Percentiles rank a stretch among this genome's conserved stretches.
These are phyloP conservation scores for Sepiola atlantica DNA, from an alignment of 2,888 invertebrate species.

Conservation along the genomic window DNA sequence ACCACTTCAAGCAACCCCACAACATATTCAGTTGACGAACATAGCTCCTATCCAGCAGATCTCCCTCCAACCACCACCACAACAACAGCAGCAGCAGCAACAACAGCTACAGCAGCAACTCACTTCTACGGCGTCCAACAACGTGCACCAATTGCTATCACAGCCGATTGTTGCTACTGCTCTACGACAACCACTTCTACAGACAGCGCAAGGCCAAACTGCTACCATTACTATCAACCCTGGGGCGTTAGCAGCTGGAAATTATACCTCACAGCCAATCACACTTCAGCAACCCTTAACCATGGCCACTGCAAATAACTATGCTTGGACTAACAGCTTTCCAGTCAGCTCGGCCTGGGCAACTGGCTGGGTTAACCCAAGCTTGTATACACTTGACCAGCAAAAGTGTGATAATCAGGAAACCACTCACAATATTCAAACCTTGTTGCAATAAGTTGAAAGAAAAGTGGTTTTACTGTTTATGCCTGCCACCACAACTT, in stretches of 20 bases:
- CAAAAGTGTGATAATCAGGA: conserved; percentile 20
- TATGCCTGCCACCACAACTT: too few relatives aligned
- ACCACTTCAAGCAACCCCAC: neutral
- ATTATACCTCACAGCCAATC: neutral
- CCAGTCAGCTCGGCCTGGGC: neutral
- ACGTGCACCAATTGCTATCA: neutral
- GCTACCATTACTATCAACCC: neutral
- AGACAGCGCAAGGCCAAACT: neutral
- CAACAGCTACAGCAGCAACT: neutral
- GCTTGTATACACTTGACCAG: neutral
- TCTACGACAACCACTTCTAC: conserved; percentile 12
- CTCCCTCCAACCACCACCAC: neutral
- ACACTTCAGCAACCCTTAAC: neutral
- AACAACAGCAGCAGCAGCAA: neutral
- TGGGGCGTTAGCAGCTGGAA: neutral
- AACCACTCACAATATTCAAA: conserved; percentile 39
- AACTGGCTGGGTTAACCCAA: neutral
- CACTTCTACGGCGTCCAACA: neutral
- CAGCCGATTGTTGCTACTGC: conserved; percentile 12
- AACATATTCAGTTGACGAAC: neutral
- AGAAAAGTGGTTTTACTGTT: too few relatives aligned
- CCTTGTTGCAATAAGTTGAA: conserved; percentile 37
- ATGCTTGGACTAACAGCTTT: neutral
- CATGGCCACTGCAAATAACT: conserved; percentile 37
- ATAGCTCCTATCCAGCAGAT: neutral